These are phyloP conservation scores for Drosophila koepferae DNA, from an alignment of 2,888 invertebrate species.

Conservation along the genomic window DNA sequence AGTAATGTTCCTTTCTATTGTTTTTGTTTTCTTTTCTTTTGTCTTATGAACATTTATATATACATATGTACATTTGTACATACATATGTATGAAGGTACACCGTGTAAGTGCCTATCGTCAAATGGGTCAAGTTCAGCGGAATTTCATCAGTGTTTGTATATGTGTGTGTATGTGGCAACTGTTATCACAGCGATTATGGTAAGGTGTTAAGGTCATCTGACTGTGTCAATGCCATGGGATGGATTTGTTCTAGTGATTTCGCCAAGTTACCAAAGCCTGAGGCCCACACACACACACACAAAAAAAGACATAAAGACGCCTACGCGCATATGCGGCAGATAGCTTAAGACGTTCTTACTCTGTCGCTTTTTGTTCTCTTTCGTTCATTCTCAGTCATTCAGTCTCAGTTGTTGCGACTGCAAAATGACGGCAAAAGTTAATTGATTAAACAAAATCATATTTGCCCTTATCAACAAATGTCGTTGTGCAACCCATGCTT, in stretches of 20 bases:
- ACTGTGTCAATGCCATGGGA: constrained; percentile 42
- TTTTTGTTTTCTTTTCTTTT: neutral
- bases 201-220: constrained; percentile 39
- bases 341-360: neutral
- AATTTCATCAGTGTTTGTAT: constrained; percentile 9
- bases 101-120: constrained; percentile 9
- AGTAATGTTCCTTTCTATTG: constrained; percentile 2
- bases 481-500: constrained; percentile 35
- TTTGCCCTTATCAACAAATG: constrained; percentile 48
- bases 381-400: neutral
- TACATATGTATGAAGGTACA: constrained; percentile 2
- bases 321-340: constrained; percentile 4
- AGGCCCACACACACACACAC: constrained; percentile 11
- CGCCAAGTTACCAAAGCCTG: constrained; percentile 20
- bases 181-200: constrained; percentile 14
- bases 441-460: constrained; percentile 57
- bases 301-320: neutral
- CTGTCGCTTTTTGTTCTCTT: neutral
- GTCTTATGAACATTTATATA: constrained; percentile 1
- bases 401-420: neutral
- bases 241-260: constrained; percentile 17
- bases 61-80: neutral
- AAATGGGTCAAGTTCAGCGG: constrained; percentile 42
- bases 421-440: constrained; percentile 12
- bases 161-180: constrained; percentile 4